Evolutionary conservation across 2,888 invertebrate species (phyloP).

Genomic region (Hipparchia semele): DNA sequence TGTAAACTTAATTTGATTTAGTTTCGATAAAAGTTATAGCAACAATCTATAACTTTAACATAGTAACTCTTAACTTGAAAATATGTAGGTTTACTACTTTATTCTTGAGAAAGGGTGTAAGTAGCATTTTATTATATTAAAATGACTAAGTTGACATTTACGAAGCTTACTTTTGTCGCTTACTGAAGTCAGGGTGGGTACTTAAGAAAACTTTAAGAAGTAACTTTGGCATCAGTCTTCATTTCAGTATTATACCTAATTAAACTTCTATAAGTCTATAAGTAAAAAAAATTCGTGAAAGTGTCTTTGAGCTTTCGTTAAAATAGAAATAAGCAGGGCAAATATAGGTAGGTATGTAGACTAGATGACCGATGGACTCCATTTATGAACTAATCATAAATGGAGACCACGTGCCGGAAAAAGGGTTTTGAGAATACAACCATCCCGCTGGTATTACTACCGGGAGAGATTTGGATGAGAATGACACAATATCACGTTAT

Average conservation of each 20-base stretch:
- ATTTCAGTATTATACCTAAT: not conserved
- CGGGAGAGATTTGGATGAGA: too few species aligned
- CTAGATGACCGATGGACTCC: too few species aligned
- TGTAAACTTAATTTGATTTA: too few species aligned
- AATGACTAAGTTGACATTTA: conserved; percentile 7
- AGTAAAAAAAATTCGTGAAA: too few species aligned
- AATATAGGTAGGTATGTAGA: too few species aligned
- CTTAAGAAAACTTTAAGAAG: not conserved
- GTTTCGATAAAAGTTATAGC: not conserved
- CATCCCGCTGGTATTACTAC: too few species aligned
- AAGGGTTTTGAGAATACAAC: too few species aligned
- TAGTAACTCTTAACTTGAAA: not conserved
- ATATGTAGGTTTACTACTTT: not conserved
- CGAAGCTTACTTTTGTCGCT: not conserved
- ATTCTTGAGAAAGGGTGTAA: not conserved
- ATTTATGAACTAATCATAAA: too few species aligned
- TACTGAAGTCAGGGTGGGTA: not conserved
- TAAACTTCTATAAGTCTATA: not conserved
- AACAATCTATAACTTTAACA: not conserved
- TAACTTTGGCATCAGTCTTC: not conserved
- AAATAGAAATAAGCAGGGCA: too few species aligned
- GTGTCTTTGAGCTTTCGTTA: too few species aligned
- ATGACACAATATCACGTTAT: too few species aligned
- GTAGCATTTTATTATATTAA: not conserved
- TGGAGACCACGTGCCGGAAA: too few species aligned